Base-by-base conservation (phyloP, 2,888 invertebrate genomes). In the Macaria notata region DNA sequence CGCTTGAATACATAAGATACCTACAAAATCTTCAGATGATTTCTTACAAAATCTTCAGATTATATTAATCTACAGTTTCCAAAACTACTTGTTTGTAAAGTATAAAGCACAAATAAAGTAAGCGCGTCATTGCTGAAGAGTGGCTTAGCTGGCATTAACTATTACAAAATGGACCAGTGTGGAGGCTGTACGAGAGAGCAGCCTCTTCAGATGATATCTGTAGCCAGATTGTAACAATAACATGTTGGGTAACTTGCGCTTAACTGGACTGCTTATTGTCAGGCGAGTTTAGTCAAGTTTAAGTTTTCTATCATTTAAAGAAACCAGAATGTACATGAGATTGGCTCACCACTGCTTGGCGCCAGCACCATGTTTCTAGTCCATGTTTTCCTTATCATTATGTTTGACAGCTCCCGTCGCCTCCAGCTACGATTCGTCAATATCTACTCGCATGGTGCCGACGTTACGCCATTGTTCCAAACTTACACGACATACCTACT, bases 171-270 rank as follows among this genome's bases (percentile, higher is more conserved):
- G 33, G 9, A 30, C 29, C 31, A 55, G 6, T 39, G n/a, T 29
- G 33, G 7, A 31, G 30, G 31, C 54, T 56, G 3, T 45, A 48
- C 38, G 46, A 43, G 53, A 50, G 38, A 50, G 30, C 51, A 31
- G 56, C 43, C 30, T 56, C 50, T 46, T 5, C 6, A 43, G 44
- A 44, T 41, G 38, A 31, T 31, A n/a, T 30, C 19, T 46, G 53
- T 46, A 43, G 38, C 44, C 6, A 36, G 8, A 50, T 43, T 49
- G 45, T 38, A 43, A 31, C 44, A 31, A 31, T 31, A 43, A 50
- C 8, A 49, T 5, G n/a, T 50, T 50, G 46, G 9, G 49, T 50
- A 56, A 56, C 46, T 46, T 46, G 41, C 33, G 19, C 19, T 19
- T 19, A 19, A 19, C 19, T 19, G 19, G 19, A 19, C 19, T 19